phyloP scores from a whole-genome alignment of 1,140 invertebrate genomes.

The Drosophila trapezifrons region DNA sequence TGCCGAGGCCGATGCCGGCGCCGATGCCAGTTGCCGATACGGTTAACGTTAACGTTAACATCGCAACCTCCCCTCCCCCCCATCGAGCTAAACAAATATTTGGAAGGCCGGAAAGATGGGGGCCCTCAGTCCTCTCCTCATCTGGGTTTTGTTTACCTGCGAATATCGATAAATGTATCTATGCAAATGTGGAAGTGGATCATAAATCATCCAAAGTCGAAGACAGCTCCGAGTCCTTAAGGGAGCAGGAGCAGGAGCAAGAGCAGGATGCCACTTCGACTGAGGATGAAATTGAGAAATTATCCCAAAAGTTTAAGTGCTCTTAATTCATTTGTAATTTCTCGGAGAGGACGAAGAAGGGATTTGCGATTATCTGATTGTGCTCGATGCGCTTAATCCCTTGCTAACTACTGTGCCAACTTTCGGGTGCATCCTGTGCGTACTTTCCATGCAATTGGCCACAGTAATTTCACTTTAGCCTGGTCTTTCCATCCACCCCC shows the following conservation, averaged over 20 bases:
- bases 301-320: constrained; percentile 43
- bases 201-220: constrained; percentile 37
- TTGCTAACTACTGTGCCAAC: constrained; percentile 53
- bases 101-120: constrained; percentile 11
- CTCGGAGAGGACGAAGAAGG: background rate
- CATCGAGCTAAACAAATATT: constrained; percentile 27
- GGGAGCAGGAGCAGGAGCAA: too few species aligned
- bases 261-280: background rate
- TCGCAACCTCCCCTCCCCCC: background rate
- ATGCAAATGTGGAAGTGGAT: constrained; percentile 43
- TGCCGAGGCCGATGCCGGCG: constrained; percentile 3
- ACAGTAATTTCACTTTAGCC: constrained; percentile 66
- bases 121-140: background rate
- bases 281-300: constrained; percentile 29
- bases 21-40: constrained; percentile 19
- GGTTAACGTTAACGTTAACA: constrained; percentile 23
- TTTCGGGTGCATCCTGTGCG: constrained; percentile 52
- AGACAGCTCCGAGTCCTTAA: too few species aligned
- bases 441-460: constrained; percentile 77
- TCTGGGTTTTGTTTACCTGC: constrained; percentile 36
- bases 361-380: constrained; percentile 50
- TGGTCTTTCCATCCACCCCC: background rate
- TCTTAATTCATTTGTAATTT: constrained; percentile 55
- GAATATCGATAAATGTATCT: constrained; percentile 41
- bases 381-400: constrained; percentile 52